Evolutionary conservation across 2,113 vertebrate species (phyloP).

Genomic region (Boulengerochromis microlepis): DNA sequence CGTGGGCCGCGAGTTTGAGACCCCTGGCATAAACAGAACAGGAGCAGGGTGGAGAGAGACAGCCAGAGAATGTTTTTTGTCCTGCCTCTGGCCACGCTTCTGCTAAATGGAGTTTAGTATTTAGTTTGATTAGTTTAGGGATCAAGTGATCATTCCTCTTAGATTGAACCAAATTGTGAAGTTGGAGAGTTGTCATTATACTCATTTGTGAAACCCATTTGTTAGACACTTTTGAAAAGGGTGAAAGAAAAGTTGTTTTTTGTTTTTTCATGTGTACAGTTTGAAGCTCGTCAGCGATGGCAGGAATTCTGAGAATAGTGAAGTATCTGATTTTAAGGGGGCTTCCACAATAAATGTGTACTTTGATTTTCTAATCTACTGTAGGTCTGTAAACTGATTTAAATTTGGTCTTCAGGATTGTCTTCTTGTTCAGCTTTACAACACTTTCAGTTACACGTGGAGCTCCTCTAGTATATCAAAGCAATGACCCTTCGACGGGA

Average conservation of each 20-base stretch:
- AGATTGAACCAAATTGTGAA: not conserved
- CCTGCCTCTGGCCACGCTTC: not conserved
- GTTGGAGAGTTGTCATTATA: not conserved
- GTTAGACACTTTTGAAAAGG: not conserved
- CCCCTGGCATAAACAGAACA: not conserved
- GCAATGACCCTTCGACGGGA: not conserved
- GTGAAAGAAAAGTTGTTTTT: not conserved
- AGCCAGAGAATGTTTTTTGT: not conserved
- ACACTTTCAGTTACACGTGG: not conserved
- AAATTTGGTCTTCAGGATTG: not conserved
- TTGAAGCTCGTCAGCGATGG: accelerated
- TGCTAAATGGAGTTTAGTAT: not conserved
- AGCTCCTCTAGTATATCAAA: not conserved
- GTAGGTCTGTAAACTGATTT: not conserved
- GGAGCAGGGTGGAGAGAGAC: not conserved
- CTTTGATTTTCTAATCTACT: not conserved
- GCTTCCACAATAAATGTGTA: not conserved
- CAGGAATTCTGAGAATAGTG: not conserved
- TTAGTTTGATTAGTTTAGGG: not conserved
- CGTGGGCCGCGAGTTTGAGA: not conserved
- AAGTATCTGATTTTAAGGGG: not conserved
- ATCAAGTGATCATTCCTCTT: not conserved
- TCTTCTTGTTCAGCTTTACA: not conserved
- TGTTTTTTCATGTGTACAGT: not conserved
- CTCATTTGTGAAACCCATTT: too few species aligned